Evolutionary conservation across 2,797 vertebrate species (phyloP).

Genomic region (Ctenopoma multispine): DNA sequence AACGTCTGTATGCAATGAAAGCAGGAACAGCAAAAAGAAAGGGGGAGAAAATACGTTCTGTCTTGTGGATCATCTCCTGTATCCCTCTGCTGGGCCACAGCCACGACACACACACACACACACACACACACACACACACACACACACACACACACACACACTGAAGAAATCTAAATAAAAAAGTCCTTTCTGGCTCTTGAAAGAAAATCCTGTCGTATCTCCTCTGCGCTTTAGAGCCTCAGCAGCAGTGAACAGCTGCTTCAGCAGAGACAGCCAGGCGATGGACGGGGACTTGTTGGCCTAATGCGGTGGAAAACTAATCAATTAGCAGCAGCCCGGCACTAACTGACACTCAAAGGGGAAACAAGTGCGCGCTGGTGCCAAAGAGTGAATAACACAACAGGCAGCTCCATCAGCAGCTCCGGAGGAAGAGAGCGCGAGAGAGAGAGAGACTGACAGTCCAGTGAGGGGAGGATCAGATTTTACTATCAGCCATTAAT

Average conservation of each 20-base stretch:
- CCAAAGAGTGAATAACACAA: constrained; percentile 53
- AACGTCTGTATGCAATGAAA: neutral
- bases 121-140: constrained; percentile 5
- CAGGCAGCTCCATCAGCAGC: constrained; percentile 21
- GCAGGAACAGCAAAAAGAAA: neutral
- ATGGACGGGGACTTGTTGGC: constrained; percentile 54
- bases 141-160: constrained; percentile 19
- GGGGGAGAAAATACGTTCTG: neutral
- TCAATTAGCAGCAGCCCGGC: constrained; percentile 66
- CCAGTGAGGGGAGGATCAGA: constrained; percentile 24
- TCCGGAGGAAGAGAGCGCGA: neutral
- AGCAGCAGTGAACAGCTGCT: constrained; percentile 65
- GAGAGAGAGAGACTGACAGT: constrained; percentile 6
- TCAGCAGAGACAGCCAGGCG: constrained; percentile 25
- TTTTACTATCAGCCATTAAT: constrained; percentile 53
- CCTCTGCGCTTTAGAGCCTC: constrained; percentile 42
- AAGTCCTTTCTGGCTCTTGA: constrained; percentile 47
- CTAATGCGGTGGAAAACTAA: constrained; percentile 70
- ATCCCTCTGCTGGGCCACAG: constrained; percentile 21
- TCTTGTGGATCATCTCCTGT: constrained; percentile 29
- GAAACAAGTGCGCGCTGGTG: constrained; percentile 37
- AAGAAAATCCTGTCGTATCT: constrained; percentile 55
- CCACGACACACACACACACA: constrained; percentile 20
- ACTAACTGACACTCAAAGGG: constrained; percentile 48
- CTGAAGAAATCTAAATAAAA: constrained; percentile 21